Conservation (phyloP, 2,113 vertebrate species). For the Epinephelus cyanopodus region DNA sequence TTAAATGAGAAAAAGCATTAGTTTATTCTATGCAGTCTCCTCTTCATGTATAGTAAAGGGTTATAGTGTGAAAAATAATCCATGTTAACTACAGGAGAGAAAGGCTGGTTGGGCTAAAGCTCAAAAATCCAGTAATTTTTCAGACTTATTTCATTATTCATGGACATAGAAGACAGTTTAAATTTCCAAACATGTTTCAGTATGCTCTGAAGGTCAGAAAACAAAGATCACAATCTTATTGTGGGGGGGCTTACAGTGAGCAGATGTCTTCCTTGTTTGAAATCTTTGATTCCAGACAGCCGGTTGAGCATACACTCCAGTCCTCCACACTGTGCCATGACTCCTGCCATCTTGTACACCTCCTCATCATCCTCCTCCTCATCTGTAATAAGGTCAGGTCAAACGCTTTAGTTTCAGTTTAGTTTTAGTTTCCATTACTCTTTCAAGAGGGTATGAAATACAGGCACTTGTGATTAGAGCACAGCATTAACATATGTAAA, state of each 20-base stretch:
- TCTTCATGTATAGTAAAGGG: no score
- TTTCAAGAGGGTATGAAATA: background rate
- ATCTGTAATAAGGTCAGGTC: conserved; percentile 83
- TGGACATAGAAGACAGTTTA: background rate
- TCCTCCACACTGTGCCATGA: conserved; percentile 98
- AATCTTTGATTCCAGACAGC: conserved; percentile 96
- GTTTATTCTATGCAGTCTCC: no score
- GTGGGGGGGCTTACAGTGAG: conserved; percentile 89
- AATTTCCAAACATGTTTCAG: background rate
- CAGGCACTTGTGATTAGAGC: background rate
- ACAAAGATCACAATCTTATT: background rate
- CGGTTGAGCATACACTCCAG: conserved; percentile 97
- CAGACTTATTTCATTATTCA: background rate
- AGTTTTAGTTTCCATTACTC: background rate
- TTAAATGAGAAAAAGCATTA: no score
- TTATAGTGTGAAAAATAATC: no score
- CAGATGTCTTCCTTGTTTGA: conserved; percentile 97
- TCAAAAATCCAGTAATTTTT: background rate
- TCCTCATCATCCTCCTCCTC: conserved; percentile 99
- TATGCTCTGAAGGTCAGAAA: background rate
- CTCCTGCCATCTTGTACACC: conserved; percentile 98
- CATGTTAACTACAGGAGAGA: background rate
- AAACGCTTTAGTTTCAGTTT: background rate
- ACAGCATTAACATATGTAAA: background rate
- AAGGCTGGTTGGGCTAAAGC: background rate